Evolutionary conservation across 1,140 invertebrate genomes (phyloP).

Genomic region (Drosophila pachea): DNA sequence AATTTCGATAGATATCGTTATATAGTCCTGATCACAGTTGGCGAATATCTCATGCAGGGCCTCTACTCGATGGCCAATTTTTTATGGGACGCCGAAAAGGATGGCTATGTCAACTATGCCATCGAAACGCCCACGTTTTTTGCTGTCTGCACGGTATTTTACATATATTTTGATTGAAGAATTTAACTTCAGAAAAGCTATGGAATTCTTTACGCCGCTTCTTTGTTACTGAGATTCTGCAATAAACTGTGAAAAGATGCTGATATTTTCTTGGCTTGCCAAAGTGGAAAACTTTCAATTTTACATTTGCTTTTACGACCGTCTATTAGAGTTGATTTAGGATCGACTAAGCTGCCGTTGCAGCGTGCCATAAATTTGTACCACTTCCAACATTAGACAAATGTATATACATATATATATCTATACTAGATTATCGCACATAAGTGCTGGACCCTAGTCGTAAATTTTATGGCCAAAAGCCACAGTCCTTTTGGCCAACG

Average conservation of each 20-base stretch:
- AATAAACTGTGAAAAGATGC: too few species aligned
- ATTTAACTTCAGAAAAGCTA: neutral
- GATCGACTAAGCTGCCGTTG: neutral
- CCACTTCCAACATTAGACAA: slow-evolving; percentile 1
- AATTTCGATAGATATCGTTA: slow-evolving; percentile 76
- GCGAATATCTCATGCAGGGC: slow-evolving; percentile 74
- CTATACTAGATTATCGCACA: slow-evolving; percentile 4
- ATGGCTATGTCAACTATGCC: slow-evolving; percentile 68
- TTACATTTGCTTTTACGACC: neutral
- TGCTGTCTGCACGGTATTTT: slow-evolving; percentile 79
- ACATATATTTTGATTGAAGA: slow-evolving; percentile 71
- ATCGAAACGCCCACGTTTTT: slow-evolving; percentile 79
- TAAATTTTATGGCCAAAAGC: slow-evolving; percentile 56
- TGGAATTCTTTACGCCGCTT: neutral
- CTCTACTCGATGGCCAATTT: slow-evolving; percentile 66
- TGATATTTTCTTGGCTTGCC: neutral
- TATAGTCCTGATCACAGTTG: slow-evolving; percentile 72
- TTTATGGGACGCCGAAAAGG: slow-evolving; percentile 73
- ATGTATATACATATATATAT: slow-evolving; percentile 4
- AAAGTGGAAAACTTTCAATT: neutral
- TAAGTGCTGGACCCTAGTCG: slow-evolving; percentile 39
- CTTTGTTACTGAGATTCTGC: too few species aligned
- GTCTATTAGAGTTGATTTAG: neutral
- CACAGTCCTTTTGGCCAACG: slow-evolving; percentile 29
- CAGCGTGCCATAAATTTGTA: slow-evolving; percentile 3